Evolutionary conservation across 2,113 vertebrate species (phyloP), one percentile per base, ranked within the genome.

Genomic region (Phodopus roborovskii): DNA sequence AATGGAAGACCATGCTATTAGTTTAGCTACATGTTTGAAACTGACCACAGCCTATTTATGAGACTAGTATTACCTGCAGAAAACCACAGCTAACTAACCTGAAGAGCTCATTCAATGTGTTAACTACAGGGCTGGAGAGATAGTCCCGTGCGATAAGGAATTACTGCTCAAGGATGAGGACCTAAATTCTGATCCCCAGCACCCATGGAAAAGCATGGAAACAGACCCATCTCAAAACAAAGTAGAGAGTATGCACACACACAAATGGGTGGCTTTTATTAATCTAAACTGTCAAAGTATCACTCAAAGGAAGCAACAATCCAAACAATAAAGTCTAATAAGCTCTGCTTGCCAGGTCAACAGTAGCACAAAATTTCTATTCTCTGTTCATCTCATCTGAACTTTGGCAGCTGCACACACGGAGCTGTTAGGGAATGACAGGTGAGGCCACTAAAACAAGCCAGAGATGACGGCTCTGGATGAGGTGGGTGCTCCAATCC

Each of bases 261-360:
- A 83, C 7, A 92, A 92, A 73, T 74, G 62, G 68, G 24, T 89
- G 78, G 77, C 85, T 82, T 93, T 45, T 73, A 12, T 79, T 92
- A 68, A 91, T 45, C n/a, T 74, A 96, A 90, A 84, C 84, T 53
- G 9, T 79, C 53, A 71, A 95, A 83, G 64, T 45, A 78, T 74
- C 36, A 68, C 56, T 73, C 45, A 81, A 91, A 62, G 42, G 62
- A 84, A 92, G 93, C 33, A 92, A 71, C 90, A 94, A 56, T 62
- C 39, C 9, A 39, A 22, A 58, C 11, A 10, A 48, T 84, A 95
- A 92, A 87, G 9, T 77, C 45, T 56, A 89, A 86, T 42, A 36
- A 78, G 33, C 33, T 75, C 92, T 64, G 28, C 8, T 85, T 90
- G 56, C 79, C 20, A 53, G 28, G 42, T 77, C 71, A 88, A 58